A percentile compares a stretch with the other conserved stretches of the same genome.
Conservation (phyloP, 2,797 vertebrate genomes). For the Thaleichthys pacificus region DNA sequence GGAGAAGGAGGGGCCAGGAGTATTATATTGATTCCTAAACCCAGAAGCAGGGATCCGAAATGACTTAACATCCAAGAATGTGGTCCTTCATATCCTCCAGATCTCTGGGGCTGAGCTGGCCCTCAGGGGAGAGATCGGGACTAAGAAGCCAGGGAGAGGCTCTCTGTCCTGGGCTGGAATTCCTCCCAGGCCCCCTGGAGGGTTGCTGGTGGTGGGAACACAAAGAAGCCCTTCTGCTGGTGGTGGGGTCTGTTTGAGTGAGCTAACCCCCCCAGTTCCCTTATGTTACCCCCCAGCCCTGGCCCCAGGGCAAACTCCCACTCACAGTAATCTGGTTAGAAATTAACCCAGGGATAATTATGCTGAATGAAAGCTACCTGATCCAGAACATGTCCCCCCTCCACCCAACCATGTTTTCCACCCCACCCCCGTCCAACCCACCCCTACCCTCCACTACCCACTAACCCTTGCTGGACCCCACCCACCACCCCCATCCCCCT, state of each 20-base stretch:
- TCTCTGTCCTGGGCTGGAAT: constrained; percentile 57
- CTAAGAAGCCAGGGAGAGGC: constrained; percentile 46
- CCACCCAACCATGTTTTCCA: background rate
- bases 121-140: constrained; percentile 45
- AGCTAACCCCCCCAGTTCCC: constrained; percentile 35
- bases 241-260: constrained; percentile 63
- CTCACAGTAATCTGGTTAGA: constrained; percentile 63
- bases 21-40: constrained; percentile 15
- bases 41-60: constrained; percentile 30
- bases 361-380: constrained; percentile 59
- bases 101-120: constrained; percentile 44
- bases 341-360: constrained; percentile 70
- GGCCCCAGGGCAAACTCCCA: constrained; percentile 18
- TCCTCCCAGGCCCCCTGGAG: constrained; percentile 68
- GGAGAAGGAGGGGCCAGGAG: background rate
- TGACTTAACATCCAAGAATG: constrained; percentile 48
- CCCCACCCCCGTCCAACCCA: constrained; percentile 10
- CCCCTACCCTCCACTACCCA: constrained; percentile 7
- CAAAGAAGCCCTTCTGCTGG: constrained; percentile 70
- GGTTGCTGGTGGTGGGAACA: constrained; percentile 57
- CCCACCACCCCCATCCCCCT: constrained; percentile 10
- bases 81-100: constrained; percentile 50
- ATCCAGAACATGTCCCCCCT: constrained; percentile 38
- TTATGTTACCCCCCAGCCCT: constrained; percentile 28
- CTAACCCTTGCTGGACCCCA: constrained; percentile 5